Base-by-base conservation (phyloP, 2,888 invertebrate genomes). In the Anarsia innoxiella region DNA sequence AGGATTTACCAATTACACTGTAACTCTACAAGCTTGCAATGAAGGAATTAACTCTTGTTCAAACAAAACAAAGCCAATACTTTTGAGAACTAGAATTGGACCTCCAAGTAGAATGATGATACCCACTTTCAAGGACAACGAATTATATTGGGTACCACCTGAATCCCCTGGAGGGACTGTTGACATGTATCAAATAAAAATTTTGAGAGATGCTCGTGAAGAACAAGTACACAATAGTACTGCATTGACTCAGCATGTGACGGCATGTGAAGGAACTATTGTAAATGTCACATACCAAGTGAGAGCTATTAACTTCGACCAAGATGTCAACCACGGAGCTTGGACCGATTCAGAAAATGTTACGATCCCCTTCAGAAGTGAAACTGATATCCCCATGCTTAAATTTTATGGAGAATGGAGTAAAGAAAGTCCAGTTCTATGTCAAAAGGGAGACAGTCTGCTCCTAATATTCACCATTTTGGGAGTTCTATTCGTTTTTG, bases 11-110 rank as follows among this genome's bases (percentile, higher is more conserved):
- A 86, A 88, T 40, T 95, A 95, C 64, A 88, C 87, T 32, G 87
- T 94, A 12, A 84, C 86, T 37, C 87, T 95, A 1, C 76, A 84
- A 29, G 95, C 95, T 1, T 93, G 91, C 54, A 95, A 82, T 52
- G 59, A 59, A 42, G 73, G 66, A 12, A 76, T 93, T 0, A 74
- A 85, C 0, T 68, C 80, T 26, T 92, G 91, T 57, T 94, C 94
- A 1, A 63, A 55, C 35, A 60, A 61, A 23, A 87, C 88, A 32
- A 71, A 79, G 46, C 73, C 82, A 1, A 71, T 89, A 27, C 68
- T 70, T 45, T 73, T 88, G 1, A 70, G 77, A 14, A 92, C 92
- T 1, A 76, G 84, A 41, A 88, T 92, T 46, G 92, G 92, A 28
- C 58, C 80, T 41, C 88, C 89, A 15, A 83, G 84, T 39, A 71